A percentile compares a stretch with the other conserved stretches of the same genome.
Evolutionary conservation across 2,888 invertebrate species (phyloP).

Genomic region (Altica lythri): DNA sequence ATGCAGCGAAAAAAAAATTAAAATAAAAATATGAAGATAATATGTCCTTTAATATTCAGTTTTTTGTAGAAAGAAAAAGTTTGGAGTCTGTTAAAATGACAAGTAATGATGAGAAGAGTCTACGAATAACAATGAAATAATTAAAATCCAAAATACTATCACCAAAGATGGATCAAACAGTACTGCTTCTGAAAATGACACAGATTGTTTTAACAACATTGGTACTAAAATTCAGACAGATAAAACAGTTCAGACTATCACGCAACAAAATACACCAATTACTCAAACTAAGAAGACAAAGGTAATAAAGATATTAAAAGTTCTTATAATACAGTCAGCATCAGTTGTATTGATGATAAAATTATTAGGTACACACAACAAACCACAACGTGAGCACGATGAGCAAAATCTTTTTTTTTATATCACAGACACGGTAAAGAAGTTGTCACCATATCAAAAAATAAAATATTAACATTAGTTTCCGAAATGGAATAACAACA

Average conservation of each 20-base stretch:
- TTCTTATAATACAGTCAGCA: constrained; percentile 6
- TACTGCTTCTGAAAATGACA: constrained; percentile 6
- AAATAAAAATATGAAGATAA: constrained; percentile 29
- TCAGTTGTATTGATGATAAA: constrained; percentile 14
- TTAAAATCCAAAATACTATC: too few species aligned
- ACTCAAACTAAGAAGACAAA: constrained; percentile 4
- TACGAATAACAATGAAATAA: neutral
- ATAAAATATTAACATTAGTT: constrained; percentile 21
- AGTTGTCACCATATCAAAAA: constrained; percentile 25
- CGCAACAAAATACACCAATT: neutral
- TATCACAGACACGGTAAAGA: constrained; percentile 24
- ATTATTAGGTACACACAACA: constrained; percentile 19
- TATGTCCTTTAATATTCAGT: constrained; percentile 24
- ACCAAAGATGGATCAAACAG: neutral
- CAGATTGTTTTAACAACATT: neutral
- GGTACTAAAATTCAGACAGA: constrained; percentile 10
- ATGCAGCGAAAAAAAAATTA: constrained; percentile 21
- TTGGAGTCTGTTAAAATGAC: constrained; percentile 18
- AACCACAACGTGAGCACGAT: constrained; percentile 6
- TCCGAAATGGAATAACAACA: constrained; percentile 27
- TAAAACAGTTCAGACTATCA: constrained; percentile 7
- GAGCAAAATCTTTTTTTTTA: constrained; percentile 26
- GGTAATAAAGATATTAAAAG: constrained; percentile 4
- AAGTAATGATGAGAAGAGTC: constrained; percentile 16
- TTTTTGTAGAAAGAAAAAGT: constrained; percentile 17